These are phyloP conservation scores for Drosophila lini DNA, from an alignment of 1,140 invertebrate genomes.

Conservation along the genomic window DNA sequence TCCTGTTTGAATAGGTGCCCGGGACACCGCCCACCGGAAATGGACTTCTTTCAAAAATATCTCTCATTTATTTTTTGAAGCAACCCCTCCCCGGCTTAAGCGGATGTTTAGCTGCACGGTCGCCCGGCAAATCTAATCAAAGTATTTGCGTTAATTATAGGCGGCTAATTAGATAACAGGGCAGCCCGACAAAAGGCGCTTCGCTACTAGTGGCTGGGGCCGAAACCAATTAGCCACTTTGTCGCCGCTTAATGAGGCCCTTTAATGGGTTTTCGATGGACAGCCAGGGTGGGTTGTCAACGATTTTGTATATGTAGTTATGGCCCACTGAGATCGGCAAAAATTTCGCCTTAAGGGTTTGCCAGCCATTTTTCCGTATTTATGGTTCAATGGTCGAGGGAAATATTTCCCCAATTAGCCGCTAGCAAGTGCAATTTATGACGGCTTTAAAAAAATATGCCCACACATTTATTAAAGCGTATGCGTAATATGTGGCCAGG, in stretches of 20 bases:
- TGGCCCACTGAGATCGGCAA: slow-evolving; percentile 4
- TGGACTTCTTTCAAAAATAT: slow-evolving; percentile 9
- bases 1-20: slow-evolving; percentile 25
- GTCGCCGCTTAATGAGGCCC: slow-evolving; percentile 39
- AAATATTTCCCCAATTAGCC: slow-evolving; percentile 18
- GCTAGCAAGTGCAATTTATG: slow-evolving; percentile 2
- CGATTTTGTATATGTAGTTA: slow-evolving; percentile 26
- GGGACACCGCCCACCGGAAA: slow-evolving; percentile 9
- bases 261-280: slow-evolving; percentile 50
- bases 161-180: slow-evolving; percentile 35
- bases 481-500: slow-evolving; percentile 7
- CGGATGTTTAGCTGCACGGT: slow-evolving; percentile 18
- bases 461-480: neutral
- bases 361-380: slow-evolving; percentile 23
- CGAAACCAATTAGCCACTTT: slow-evolving; percentile 51
- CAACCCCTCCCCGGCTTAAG: neutral
- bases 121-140: slow-evolving; percentile 27
- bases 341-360: neutral
- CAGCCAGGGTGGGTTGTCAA: neutral
- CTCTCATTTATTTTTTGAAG: slow-evolving; percentile 3
- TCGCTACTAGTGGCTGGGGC: slow-evolving; percentile 3
- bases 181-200: slow-evolving; percentile 9
- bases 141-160: slow-evolving; percentile 46
- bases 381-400: neutral
- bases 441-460: slow-evolving; percentile 6